A percentile compares a stretch with the other conserved stretches of the same genome.
These are phyloP conservation scores for Enteromius unitaeniatus DNA, from an alignment of 2,797 vertebrate genomes.

Conservation along the genomic window DNA sequence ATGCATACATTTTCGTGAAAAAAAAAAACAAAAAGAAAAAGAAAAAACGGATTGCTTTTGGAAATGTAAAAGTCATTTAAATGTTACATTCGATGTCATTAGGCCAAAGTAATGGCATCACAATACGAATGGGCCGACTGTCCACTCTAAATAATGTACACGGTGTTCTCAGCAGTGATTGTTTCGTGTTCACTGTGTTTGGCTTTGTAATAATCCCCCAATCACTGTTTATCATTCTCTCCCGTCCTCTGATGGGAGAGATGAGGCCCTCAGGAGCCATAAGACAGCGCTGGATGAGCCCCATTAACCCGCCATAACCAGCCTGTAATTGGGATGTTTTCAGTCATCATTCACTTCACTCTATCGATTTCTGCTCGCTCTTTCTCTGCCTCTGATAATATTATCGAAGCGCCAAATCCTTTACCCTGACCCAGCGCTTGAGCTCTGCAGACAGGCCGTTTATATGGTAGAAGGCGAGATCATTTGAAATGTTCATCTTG, in stretches of 20 bases:
- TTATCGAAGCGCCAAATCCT: constrained; percentile 93
- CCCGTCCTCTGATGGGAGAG: constrained; percentile 56
- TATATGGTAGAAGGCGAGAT: constrained; percentile 89
- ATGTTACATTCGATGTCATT: background rate
- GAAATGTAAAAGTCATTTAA: background rate
- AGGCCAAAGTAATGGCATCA: background rate
- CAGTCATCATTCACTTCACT: constrained; percentile 90
- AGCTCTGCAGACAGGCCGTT: constrained; percentile 86
- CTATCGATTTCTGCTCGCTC: constrained; percentile 90
- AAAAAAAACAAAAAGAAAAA: background rate
- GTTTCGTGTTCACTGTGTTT: constrained; percentile 40
- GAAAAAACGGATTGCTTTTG: background rate
- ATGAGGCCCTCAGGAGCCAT: constrained; percentile 69
- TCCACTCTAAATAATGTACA: constrained; percentile 6
- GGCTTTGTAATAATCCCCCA: constrained; percentile 31
- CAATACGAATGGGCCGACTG: background rate
- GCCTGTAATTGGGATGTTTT: constrained; percentile 96
- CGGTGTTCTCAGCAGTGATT: constrained; percentile 13
- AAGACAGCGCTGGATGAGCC: constrained; percentile 75
- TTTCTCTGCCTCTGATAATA: constrained; percentile 84
- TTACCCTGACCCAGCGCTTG: constrained; percentile 89
- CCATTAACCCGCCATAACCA: constrained; percentile 83
- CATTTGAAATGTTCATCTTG: constrained; percentile 93
- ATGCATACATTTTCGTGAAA: background rate
- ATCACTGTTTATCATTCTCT: constrained; percentile 54